Conservation (phyloP, 92 coral and sea anemone species). For the Scolanthus callimorphus region DNA sequence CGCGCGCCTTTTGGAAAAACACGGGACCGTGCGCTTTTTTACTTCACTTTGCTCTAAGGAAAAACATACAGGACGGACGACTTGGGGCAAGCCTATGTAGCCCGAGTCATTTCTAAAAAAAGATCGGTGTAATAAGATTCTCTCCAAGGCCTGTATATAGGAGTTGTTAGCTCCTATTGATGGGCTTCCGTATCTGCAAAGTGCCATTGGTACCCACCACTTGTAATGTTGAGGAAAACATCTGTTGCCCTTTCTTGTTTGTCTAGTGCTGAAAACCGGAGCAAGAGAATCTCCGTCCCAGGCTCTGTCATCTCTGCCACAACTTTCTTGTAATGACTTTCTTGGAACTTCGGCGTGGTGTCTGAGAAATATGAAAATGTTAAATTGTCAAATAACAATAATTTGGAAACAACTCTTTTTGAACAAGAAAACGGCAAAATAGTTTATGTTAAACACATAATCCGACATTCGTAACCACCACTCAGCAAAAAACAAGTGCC, state of each 20-base stretch:
- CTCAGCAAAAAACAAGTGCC: too few species aligned
- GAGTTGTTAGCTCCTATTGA: background rate
- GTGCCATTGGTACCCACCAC: constrained; percentile 12
- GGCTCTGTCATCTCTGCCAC: constrained; percentile 6
- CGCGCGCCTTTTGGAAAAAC: too few species aligned
- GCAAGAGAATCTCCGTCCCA: constrained; percentile 15
- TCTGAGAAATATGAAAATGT: background rate
- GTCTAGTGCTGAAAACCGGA: constrained; percentile 16
- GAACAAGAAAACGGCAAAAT: background rate
- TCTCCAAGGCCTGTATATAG: too few species aligned
- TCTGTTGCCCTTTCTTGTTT: constrained; percentile 3
- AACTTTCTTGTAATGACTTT: background rate
- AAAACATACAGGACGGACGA: too few species aligned
- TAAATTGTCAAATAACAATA: background rate
- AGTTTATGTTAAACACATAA: too few species aligned
- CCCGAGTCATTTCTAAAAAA: too few species aligned
- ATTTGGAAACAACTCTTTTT: background rate
- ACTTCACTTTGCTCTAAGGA: too few species aligned
- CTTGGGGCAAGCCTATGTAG: too few species aligned
- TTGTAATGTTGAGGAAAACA: constrained; percentile 4
- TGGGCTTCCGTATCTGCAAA: background rate
- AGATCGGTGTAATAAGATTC: too few species aligned
- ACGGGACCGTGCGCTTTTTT: too few species aligned
- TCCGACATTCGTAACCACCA: too few species aligned
- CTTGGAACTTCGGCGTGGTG: background rate